Conservation (phyloP, 1,140 invertebrate genomes). For the Pemphigus obesinymphae region DNA sequence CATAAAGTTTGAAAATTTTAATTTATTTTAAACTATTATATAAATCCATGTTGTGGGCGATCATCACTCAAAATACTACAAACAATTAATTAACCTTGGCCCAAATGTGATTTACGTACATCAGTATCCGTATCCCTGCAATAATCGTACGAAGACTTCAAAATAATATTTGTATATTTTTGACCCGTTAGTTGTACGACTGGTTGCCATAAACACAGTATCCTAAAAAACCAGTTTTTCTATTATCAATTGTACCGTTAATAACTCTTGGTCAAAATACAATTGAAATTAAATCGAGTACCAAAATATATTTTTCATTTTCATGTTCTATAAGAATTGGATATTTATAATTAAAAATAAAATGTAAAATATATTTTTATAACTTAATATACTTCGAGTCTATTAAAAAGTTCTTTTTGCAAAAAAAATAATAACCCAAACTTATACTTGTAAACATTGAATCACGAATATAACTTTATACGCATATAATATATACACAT, state of each 20-base stretch:
- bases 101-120: not conserved
- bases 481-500: too few relatives aligned
- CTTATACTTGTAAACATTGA: not conserved
- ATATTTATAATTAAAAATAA: not conserved
- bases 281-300: not conserved
- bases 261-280: not conserved
- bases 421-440: not conserved
- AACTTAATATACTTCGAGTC: not conserved
- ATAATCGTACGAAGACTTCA: not conserved
- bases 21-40: not conserved
- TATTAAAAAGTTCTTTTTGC: not conserved
- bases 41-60: not conserved
- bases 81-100: constrained; percentile 15
- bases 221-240: not conserved
- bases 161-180: not conserved
- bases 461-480: not conserved
- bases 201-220: not conserved
- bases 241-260: not conserved
- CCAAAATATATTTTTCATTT: not conserved
- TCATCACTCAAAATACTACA: constrained; percentile 1
- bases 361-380: not conserved
- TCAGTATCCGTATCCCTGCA: not conserved
- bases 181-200: not conserved
- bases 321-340: not conserved
- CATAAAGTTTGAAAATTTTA: not conserved